Evolutionary conservation across 92 coral and sea anemone species (phyloP), one percentile per base, ranked within the genome.

Genomic region (Paramuricea clavata): DNA sequence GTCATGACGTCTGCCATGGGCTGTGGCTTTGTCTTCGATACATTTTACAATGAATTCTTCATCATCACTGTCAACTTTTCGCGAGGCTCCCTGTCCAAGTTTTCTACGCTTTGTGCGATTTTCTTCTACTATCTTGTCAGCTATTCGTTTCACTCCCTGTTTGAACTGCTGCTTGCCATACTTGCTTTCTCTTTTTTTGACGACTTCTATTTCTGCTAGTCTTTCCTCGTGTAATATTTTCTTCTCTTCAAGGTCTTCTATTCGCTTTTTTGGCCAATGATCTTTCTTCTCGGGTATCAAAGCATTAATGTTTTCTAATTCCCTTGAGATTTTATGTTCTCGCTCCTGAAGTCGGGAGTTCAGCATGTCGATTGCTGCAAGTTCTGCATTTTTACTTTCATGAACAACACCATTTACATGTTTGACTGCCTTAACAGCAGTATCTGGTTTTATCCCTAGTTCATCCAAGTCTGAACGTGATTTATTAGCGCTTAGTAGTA

Each of bases 331-430:
- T 67, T 82, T 11, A 64, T 76, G 36, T 39, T 82, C n/a, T 6
- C 64, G 86, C 52, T 26, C 86, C 3, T 32, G 86, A 75, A 82
- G 33, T 30, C 86, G 86, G 8, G 69, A 39, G 61, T 82, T 82
- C 57, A 82, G 41, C 86, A 82, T 82, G 59, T 82, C 86, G 47
- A 76, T 82, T 21, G 86, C 86, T 42, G 79, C 86, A 23, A 82
- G 41, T 67, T 39, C 41, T 28, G 86, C 86, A 82, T 82, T 82
- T 4, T 76, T 65, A 76, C 59, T 15, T 82, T 82, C 87, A 8
- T 82, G 22, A 16, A 64, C 10, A 49, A 27, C 77, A 68, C 30
- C 8, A 49, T 42, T 82, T 19, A 82, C 87, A 68, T 68, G 79
- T 41, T 82, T 41, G 6, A 82, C 87, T 0, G 87, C 78, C 60